Evolutionary conservation across 2,797 vertebrate species (phyloP), one percentile per base, ranked within the genome.

Genomic region (Okamejei kenojei): DNA sequence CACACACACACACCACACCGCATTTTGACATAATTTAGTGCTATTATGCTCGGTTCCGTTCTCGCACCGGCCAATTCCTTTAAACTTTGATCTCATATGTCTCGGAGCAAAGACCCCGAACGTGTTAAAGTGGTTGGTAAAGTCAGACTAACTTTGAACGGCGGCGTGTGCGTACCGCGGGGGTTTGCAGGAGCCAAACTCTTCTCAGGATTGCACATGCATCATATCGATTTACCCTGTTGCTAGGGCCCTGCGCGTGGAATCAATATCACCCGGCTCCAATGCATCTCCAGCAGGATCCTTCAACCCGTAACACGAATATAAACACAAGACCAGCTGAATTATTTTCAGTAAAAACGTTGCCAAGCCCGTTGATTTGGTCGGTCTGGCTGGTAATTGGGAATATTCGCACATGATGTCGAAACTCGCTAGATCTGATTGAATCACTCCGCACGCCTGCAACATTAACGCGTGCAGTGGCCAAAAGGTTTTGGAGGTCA

Each of bases 141-240:
- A 71, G 19, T 38, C 35, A 68, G 71, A 26, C 23, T 92, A 92
- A 76, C 68, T 58, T 29, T 74, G 13, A 92, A 54, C 8, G 13
- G 71, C 8, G 4, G 26, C 38, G 65, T 29, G 35, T 58, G 71
- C 73, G 73, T 29, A 74, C 9, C 73, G 13, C 71, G 11, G 45
- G 23, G 38, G 38, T 92, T 74, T 58, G 15, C 21, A 54, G 73
- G 68, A 76, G 68, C 35, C 19, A 23, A 13, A 74, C 23, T 35
- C 21, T 6, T 35, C 1, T 38, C 17, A 71, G 88, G 65, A 71
- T 76, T 45, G 74, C 71, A 17, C 10, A 74, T n/a, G 65, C 17
- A 88, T 32, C 61, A n/a, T 63, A 88, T 88, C 26, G 26, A 63
- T 86, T 86, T 86, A n/a, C 82, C 29, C 82, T 63, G 84, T 19